A percentile compares a stretch with the other conserved stretches of the same genome.
Evolutionary conservation across 2,888 invertebrate genomes (phyloP).

Genomic region (Nemotelus pantherinus): DNA sequence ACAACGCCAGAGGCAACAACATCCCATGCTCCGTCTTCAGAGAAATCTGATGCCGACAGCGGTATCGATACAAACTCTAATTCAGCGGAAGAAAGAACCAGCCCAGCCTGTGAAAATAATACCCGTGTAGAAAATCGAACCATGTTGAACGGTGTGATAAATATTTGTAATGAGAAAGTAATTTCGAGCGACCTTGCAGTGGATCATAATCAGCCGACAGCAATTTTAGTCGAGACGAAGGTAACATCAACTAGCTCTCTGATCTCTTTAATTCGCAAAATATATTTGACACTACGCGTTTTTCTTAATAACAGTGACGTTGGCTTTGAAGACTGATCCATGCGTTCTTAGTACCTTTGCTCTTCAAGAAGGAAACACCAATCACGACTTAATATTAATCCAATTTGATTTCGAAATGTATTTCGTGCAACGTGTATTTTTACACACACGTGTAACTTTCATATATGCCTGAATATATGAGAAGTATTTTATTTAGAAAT

Average conservation of each 20-base stretch:
- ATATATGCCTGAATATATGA: conserved; percentile 2
- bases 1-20: background rate
- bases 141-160: conserved; percentile 16
- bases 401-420: background rate
- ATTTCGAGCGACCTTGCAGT: background rate
- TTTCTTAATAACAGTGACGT: conserved; percentile 28
- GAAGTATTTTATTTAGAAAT: background rate
- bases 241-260: background rate
- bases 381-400: conserved; percentile 3
- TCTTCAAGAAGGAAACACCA: background rate
- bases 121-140: background rate
- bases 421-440: background rate
- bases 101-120: background rate
- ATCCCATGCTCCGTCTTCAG: background rate
- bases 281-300: background rate
- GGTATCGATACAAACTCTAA: background rate
- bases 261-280: background rate
- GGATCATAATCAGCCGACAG: conserved; percentile 17
- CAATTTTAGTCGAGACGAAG: conserved; percentile 28
- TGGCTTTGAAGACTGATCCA: conserved; percentile 20
- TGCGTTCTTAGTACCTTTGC: conserved; percentile 27
- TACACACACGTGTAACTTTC: background rate
- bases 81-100: background rate
- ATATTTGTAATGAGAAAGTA: conserved; percentile 20
- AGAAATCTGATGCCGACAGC: background rate